These are phyloP conservation scores for Melinopterus prodromus DNA, from an alignment of 2,888 invertebrate genomes.

Conservation along the genomic window DNA sequence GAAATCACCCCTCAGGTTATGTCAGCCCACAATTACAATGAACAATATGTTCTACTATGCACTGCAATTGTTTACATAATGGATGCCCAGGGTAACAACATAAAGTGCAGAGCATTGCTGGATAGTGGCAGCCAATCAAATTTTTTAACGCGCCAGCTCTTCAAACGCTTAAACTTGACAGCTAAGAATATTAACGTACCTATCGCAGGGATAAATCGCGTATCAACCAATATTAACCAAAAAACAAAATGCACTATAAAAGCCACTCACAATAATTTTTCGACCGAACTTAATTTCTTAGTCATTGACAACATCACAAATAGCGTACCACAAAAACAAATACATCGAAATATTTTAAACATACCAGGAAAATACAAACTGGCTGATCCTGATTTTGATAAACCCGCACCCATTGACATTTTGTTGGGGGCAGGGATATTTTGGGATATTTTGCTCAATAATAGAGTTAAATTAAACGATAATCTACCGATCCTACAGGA, in stretches of 20 bases:
- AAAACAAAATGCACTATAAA: slow-evolving; percentile 4
- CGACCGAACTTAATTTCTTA: slow-evolving; percentile 18
- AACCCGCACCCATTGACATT: slow-evolving; percentile 19
- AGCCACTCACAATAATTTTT: slow-evolving; percentile 12
- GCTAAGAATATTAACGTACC: not conserved
- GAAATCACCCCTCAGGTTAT: too few species aligned
- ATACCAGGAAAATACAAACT: slow-evolving; percentile 29
- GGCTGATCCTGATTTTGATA: slow-evolving; percentile 29
- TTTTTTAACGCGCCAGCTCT: not conserved
- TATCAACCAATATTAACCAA: not conserved
- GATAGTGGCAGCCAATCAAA: not conserved
- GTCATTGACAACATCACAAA: slow-evolving; percentile 13
- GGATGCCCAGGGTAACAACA: too few species aligned
- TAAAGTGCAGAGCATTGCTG: too few species aligned
- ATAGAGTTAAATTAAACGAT: slow-evolving; percentile 25
- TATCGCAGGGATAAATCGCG: not conserved
- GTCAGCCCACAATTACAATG: too few species aligned
- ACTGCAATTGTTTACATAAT: too few species aligned
- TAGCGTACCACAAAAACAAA: slow-evolving; percentile 6
- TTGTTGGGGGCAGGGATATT: slow-evolving; percentile 30
- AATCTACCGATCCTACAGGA: slow-evolving; percentile 19
- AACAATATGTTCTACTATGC: too few species aligned
- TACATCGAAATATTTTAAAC: not conserved
- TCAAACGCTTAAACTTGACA: not conserved
- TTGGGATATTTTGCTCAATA: slow-evolving; percentile 26